Percentiles rank a stretch among this genome's conserved stretches.
These are phyloP conservation scores for Chiloscyllium punctatum DNA, from an alignment of 2,797 vertebrate species.

Conservation along the genomic window DNA sequence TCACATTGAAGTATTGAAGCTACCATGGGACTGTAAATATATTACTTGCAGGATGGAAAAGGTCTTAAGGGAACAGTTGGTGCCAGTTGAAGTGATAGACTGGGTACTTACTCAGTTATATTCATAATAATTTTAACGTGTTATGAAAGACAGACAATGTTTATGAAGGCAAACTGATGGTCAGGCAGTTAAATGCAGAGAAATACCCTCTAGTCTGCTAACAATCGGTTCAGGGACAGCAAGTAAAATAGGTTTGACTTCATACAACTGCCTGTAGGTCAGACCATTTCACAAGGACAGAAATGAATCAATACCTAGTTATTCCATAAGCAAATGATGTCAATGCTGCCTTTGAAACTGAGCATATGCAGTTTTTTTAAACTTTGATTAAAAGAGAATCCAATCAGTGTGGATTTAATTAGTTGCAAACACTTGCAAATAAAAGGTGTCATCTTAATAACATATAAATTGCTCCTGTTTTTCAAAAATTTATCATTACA, in stretches of 20 bases:
- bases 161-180: conserved; percentile 20
- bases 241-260: neutral
- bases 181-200: neutral
- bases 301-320: neutral
- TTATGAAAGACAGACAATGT: neutral
- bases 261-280: neutral
- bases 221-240: neutral
- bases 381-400: neutral
- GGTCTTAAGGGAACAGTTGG: neutral
- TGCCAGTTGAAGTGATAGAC: conserved; percentile 12
- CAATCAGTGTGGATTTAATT: neutral
- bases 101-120: neutral
- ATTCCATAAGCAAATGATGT: neutral
- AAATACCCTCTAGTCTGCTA: conserved; percentile 21
- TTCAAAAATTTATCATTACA: neutral
- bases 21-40: conserved; percentile 1
- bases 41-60: conserved; percentile 11
- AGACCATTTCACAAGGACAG: neutral
- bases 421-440: neutral
- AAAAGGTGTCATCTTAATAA: neutral
- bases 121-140: conserved; percentile 17
- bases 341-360: neutral
- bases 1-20: neutral
- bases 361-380: neutral
- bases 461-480: neutral